Percentiles rank a stretch among this genome's conserved stretches.
phyloP scores from a whole-genome alignment of 2,113 vertebrate genomes.

The Sander vitreus region DNA sequence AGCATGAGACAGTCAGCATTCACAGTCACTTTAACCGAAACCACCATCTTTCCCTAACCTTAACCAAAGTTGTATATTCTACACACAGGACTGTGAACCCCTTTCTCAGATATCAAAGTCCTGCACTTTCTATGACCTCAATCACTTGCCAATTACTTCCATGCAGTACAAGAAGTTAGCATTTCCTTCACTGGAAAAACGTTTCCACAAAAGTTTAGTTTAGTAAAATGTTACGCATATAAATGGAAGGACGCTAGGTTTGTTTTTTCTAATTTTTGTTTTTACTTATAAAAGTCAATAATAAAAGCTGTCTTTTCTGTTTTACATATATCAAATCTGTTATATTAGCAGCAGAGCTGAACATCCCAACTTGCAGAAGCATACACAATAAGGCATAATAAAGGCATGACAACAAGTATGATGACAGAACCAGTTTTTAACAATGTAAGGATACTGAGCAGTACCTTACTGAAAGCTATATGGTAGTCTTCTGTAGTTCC shows the following conservation, averaged over 20 bases:
- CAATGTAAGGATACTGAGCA: constrained; percentile 1
- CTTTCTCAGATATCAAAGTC: not conserved
- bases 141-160: not conserved
- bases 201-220: not conserved
- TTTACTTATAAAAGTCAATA: not conserved
- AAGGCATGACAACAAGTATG: not conserved
- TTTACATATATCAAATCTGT: not conserved
- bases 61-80: not conserved
- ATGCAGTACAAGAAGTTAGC: not conserved
- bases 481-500: constrained; percentile 44
- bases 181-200: not conserved
- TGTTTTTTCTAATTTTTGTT: not conserved
- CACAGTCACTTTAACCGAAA: not conserved
- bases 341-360: not conserved
- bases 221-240: not conserved
- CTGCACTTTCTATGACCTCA: not conserved
- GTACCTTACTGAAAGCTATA: constrained; percentile 35
- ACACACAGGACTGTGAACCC: not conserved
- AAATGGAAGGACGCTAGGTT: not conserved
- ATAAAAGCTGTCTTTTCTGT: not conserved
- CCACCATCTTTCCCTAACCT: not conserved
- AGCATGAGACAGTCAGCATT: not conserved
- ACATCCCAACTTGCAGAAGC: not conserved
- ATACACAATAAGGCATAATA: not conserved
- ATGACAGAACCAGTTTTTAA: constrained; percentile 8